phyloP scores from a whole-genome alignment of 2,888 invertebrate genomes.

The Nomada fabriciana region DNA sequence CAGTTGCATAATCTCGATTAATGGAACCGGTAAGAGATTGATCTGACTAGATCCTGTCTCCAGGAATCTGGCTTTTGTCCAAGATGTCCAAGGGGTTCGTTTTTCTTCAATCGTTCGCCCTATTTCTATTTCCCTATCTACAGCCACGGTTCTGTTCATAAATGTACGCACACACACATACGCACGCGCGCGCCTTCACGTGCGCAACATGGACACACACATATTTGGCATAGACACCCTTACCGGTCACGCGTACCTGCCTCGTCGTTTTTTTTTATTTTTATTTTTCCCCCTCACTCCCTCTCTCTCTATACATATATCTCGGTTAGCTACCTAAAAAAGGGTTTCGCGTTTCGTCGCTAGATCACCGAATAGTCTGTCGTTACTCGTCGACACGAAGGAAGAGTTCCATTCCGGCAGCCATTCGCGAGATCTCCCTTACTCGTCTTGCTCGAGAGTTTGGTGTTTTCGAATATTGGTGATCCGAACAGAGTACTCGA shows the following conservation, averaged over 20 bases:
- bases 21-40: slow-evolving; percentile 62
- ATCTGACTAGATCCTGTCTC: slow-evolving; percentile 77
- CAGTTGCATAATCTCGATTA: slow-evolving; percentile 49
- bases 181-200: slow-evolving; percentile 10
- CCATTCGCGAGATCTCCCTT: slow-evolving; percentile 46
- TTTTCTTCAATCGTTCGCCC: background rate
- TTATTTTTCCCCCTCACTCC: background rate
- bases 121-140: slow-evolving; percentile 14
- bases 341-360: slow-evolving; percentile 39
- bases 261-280: slow-evolving; percentile 33
- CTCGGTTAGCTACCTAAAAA: slow-evolving; percentile 63
- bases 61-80: slow-evolving; percentile 72
- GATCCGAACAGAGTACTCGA: background rate
- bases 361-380: slow-evolving; percentile 33
- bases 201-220: slow-evolving; percentile 67
- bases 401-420: slow-evolving; percentile 59
- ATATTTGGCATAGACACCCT: slow-evolving; percentile 83
- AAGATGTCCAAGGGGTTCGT: slow-evolving; percentile 59
- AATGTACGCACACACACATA: slow-evolving; percentile 74
- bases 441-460: background rate
- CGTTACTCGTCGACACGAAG: slow-evolving; percentile 32
- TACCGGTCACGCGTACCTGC: slow-evolving; percentile 75
- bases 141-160: slow-evolving; percentile 57
- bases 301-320: background rate
- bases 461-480: background rate